Conservation (phyloP, 2,797 vertebrate species). For the Sphaeramia orbicularis region DNA sequence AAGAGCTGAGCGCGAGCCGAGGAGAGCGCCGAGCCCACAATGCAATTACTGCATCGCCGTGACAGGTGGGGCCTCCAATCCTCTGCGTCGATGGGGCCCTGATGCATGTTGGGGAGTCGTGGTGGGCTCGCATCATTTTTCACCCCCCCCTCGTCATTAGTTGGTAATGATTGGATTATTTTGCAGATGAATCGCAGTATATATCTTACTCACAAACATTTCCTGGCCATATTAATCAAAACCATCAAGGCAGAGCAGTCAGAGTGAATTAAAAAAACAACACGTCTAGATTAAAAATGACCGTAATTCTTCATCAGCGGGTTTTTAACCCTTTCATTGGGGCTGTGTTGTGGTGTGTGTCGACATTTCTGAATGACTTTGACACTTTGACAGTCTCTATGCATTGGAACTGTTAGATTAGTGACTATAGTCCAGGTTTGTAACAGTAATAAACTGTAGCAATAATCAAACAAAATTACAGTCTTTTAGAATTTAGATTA, state of each 20-base stretch:
- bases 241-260: slow-evolving; percentile 96
- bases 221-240: slow-evolving; percentile 99
- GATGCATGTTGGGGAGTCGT: slow-evolving; percentile 88
- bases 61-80: slow-evolving; percentile 89
- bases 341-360: slow-evolving; percentile 27
- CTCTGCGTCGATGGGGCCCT: slow-evolving; percentile 86
- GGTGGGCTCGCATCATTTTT: slow-evolving; percentile 94
- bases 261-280: slow-evolving; percentile 94
- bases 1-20: slow-evolving; percentile 73
- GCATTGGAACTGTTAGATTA: slow-evolving; percentile 27
- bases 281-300: slow-evolving; percentile 97
- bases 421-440: too few species aligned
- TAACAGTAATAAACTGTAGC: not conserved
- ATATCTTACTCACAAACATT: slow-evolving; percentile 99
- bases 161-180: slow-evolving; percentile 99
- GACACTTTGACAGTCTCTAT: slow-evolving; percentile 44
- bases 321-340: slow-evolving; percentile 87
- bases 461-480: too few species aligned
- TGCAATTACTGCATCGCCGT: slow-evolving; percentile 89
- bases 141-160: slow-evolving; percentile 96
- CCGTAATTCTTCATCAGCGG: slow-evolving; percentile 94
- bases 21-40: slow-evolving; percentile 87
- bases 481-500: too few species aligned
- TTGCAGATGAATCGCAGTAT: slow-evolving; percentile 98
- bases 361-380: slow-evolving; percentile 49